Evolutionary conservation across 2,888 invertebrate genomes (phyloP).

Genomic region (Gandaritis pyraliata): DNA sequence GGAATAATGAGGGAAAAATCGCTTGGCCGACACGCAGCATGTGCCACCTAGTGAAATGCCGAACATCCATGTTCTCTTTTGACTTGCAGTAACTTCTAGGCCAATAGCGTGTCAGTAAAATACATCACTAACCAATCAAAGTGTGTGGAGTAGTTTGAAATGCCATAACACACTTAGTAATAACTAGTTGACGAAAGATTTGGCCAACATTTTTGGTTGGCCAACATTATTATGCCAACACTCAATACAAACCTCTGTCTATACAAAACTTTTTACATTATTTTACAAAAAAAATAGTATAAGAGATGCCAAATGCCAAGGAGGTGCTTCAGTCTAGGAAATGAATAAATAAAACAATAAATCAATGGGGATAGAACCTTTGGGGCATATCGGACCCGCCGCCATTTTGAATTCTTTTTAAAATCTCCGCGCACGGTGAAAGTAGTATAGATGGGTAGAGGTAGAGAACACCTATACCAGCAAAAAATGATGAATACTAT

Average conservation of each 20-base stretch:
- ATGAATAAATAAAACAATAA: too few relatives aligned
- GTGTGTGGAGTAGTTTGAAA: conserved; percentile 20
- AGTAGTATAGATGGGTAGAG: too few relatives aligned
- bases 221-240: conserved; percentile 53
- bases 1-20: conserved; percentile 70
- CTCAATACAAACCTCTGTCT: conserved; percentile 9
- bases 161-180: conserved; percentile 64
- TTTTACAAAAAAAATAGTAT: background rate
- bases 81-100: background rate
- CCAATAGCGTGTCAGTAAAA: conserved; percentile 44
- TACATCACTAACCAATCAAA: conserved; percentile 46
- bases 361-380: too few relatives aligned
- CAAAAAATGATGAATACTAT: too few relatives aligned
- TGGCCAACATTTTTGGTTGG: conserved; percentile 56
- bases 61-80: conserved; percentile 65
- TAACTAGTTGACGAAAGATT: conserved; percentile 49
- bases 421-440: too few relatives aligned
- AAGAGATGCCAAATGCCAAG: too few relatives aligned
- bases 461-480: too few relatives aligned
- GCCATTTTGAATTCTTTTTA: too few relatives aligned
- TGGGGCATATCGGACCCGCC: too few relatives aligned
- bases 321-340: too few relatives aligned
- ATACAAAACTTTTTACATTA: background rate
- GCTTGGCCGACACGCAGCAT: conserved; percentile 65
- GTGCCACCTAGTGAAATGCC: conserved; percentile 64